phyloP scores from a whole-genome alignment of 2,797 vertebrate species.

The Okamejei kenojei region DNA sequence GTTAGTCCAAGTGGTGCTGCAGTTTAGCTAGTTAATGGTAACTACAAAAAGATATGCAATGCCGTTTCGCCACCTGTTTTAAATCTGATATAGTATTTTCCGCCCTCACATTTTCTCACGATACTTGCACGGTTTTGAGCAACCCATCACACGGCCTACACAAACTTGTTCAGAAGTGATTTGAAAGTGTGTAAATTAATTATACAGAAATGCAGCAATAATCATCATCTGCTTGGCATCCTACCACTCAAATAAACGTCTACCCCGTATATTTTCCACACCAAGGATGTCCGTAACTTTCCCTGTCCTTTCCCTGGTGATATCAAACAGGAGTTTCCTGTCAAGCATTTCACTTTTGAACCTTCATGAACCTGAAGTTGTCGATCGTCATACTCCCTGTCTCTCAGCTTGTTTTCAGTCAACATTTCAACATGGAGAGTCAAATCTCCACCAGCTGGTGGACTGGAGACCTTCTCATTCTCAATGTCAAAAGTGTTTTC shows the following conservation, averaged over 20 bases:
- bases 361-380: not conserved
- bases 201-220: not conserved
- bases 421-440: not conserved
- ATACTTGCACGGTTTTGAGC: not conserved
- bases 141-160: not conserved
- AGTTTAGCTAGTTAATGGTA: not conserved
- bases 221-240: not conserved
- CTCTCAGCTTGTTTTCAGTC: too few relatives aligned
- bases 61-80: slow-evolving; percentile 8
- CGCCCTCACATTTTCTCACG: slow-evolving; percentile 17
- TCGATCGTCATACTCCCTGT: not conserved
- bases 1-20: not conserved
- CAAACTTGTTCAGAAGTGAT: not conserved
- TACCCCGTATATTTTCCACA: not conserved
- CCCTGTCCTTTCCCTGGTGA: not conserved
- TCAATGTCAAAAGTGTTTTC: not conserved
- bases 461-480: not conserved
- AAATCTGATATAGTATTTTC: slow-evolving; percentile 4
- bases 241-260: not conserved
- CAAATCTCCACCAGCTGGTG: not conserved
- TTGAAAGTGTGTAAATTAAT: not conserved
- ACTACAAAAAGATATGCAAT: not conserved
- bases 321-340: not conserved
- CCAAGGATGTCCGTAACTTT: not conserved
- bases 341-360: not conserved